These are phyloP conservation scores for Formica exsecta DNA, from an alignment of 1,140 invertebrate genomes.

Conservation along the genomic window DNA sequence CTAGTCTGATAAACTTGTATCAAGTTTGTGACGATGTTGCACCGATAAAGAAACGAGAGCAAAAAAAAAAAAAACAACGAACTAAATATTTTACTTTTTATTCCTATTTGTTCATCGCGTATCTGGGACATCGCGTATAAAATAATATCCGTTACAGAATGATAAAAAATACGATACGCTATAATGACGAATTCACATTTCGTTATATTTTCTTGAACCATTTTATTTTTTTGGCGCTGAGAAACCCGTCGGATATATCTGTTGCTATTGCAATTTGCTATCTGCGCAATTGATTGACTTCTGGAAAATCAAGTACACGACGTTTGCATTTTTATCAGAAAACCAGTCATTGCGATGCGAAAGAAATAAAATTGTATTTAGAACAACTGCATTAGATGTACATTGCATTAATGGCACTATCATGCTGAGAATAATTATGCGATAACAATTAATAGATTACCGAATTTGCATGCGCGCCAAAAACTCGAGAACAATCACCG, in stretches of 20 bases:
- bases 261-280: conserved; percentile 22
- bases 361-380: conserved; percentile 38
- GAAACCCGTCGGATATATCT: background rate
- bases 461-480: background rate
- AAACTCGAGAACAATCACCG: background rate
- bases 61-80: background rate
- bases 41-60: background rate
- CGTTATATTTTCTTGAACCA: background rate
- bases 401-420: background rate
- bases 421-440: conserved; percentile 26
- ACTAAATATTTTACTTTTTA: background rate
- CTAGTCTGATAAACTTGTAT: background rate
- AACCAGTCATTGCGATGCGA: conserved; percentile 12
- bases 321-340: conserved; percentile 55
- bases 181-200: background rate
- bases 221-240: conserved; percentile 16
- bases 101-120: background rate
- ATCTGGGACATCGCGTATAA: conserved; percentile 31
- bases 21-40: conserved; percentile 1
- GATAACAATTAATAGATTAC: conserved; percentile 17
- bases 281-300: conserved; percentile 41
- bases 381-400: background rate
- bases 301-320: conserved; percentile 60
- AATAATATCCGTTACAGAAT: conserved; percentile 29
- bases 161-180: background rate